These are phyloP conservation scores for Bambusicola thoracicus DNA, from an alignment of 2,113 vertebrate species.

Conservation along the genomic window DNA sequence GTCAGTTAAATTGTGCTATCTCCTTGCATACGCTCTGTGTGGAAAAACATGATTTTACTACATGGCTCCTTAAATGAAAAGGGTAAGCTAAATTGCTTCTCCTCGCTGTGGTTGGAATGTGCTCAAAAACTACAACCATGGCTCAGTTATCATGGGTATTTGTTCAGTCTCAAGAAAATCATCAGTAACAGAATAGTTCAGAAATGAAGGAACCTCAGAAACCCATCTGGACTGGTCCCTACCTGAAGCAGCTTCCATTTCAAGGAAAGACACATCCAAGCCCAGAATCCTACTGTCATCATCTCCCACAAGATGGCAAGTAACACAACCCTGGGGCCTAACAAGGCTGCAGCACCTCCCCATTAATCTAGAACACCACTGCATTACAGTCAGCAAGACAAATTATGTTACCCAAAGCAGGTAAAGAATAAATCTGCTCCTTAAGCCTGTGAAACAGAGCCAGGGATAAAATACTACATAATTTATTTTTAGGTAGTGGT, in stretches of 20 bases:
- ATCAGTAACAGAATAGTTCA: neutral
- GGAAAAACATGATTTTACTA: neutral
- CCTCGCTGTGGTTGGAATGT: neutral
- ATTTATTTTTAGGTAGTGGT: constrained; percentile 10
- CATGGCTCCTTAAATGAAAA: neutral
- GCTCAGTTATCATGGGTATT: fast-evolving
- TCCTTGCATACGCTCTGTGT: neutral
- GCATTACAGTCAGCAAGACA: constrained; percentile 24
- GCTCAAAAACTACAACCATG: neutral
- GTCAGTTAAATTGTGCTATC: neutral
- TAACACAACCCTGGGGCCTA: neutral
- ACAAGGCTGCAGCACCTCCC: neutral
- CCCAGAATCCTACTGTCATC: too few species aligned
- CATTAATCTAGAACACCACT: neutral
- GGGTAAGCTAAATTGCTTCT: neutral
- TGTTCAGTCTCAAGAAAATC: neutral
- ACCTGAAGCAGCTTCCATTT: neutral
- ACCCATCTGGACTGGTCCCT: neutral
- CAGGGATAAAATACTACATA: neutral
- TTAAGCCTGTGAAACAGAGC: neutral
- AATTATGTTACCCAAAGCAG: neutral
- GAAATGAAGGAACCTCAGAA: neutral
- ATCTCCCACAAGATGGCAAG: fast-evolving
- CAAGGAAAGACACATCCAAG: neutral
- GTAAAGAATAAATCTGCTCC: constrained; percentile 37